These are phyloP conservation scores for Actinia tenebrosa DNA, from an alignment of 64 coral and sea anemone genomes.

Conservation along the genomic window DNA sequence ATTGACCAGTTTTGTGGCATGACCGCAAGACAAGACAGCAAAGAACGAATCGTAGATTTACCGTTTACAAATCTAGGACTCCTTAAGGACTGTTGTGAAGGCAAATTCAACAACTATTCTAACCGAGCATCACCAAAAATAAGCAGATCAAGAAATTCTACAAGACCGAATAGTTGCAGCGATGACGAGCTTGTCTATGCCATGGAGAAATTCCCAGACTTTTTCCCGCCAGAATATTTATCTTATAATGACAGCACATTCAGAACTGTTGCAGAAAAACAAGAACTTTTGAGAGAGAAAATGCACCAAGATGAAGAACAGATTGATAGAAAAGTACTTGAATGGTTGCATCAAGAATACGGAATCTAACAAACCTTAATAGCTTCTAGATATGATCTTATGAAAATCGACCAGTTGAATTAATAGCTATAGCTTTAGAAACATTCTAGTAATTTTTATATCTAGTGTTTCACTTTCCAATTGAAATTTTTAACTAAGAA, in stretches of 20 bases:
- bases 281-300: neutral
- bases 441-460: neutral
- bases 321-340: neutral
- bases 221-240: neutral
- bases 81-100: neutral
- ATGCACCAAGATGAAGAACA: neutral
- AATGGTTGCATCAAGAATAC: neutral
- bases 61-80: neutral
- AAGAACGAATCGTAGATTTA: neutral
- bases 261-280: neutral
- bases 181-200: constrained; percentile 11
- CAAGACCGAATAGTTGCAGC: neutral
- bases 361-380: neutral
- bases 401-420: neutral
- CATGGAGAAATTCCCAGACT: constrained; percentile 8
- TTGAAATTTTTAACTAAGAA: neutral
- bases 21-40: neutral
- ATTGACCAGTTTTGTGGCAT: neutral
- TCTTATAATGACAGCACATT: neutral
- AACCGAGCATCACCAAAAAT: neutral
- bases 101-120: neutral
- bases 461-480: neutral
- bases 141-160: neutral
- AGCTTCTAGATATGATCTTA: neutral
- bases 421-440: neutral